Percentiles rank a stretch among this genome's conserved stretches.
Evolutionary conservation across 2,797 vertebrate genomes (phyloP).

Genomic region (Molossus alvarezi): DNA sequence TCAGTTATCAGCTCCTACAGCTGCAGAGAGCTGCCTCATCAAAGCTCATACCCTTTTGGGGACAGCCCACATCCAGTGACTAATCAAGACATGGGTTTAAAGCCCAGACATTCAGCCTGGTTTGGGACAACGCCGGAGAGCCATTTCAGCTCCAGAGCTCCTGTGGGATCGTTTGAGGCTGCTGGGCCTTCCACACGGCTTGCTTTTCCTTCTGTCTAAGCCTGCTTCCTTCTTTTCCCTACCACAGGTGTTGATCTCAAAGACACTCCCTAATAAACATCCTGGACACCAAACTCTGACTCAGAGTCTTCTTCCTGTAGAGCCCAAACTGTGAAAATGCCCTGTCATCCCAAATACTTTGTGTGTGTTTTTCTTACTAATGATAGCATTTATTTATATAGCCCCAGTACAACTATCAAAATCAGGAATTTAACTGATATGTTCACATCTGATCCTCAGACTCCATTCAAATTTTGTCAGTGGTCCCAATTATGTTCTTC

Average conservation of each 20-base stretch:
- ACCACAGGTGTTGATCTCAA: constrained; percentile 36
- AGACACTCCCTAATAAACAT: constrained; percentile 70
- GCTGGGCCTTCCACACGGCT: neutral
- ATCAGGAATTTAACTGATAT: neutral
- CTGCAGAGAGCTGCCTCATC: neutral
- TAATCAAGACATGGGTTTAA: constrained; percentile 5
- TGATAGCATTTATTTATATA: neutral
- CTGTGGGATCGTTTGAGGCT: constrained; percentile 1
- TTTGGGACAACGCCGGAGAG: neutral
- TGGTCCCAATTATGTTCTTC: neutral
- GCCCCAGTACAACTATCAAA: neutral
- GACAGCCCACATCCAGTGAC: neutral
- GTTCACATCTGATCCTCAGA: neutral
- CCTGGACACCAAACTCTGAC: constrained; percentile 75
- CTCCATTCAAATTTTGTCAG: neutral
- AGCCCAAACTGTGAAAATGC: constrained; percentile 3
- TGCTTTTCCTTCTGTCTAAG: neutral
- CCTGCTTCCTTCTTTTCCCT: constrained; percentile 36
- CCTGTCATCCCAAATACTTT: neutral
- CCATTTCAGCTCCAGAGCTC: neutral
- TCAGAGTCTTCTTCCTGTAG: constrained; percentile 71
- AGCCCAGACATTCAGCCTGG: neutral
- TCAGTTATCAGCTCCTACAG: neutral
- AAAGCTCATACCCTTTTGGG: constrained; percentile 3
- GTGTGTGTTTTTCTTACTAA: constrained; percentile 19